Evolutionary conservation across 1,140 invertebrate species (phyloP), one percentile per base, ranked within the genome.

Genomic region (Pogonognathellus flavescens): DNA sequence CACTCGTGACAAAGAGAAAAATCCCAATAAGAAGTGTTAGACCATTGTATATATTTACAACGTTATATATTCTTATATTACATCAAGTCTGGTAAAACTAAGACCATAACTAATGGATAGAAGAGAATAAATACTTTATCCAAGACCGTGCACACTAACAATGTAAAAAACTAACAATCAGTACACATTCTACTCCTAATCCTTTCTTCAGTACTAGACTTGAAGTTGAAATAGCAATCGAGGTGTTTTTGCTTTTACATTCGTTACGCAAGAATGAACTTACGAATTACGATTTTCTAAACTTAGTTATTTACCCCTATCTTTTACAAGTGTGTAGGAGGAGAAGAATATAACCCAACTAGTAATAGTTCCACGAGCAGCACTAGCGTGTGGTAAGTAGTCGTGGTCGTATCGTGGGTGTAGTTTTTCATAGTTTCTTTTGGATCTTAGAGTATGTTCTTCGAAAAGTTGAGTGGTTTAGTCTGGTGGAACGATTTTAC

Each of bases 181-280:
- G 31, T 6, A 41, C 6, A 41, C n/a, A 57, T 57, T 2, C 53
- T 5, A 9, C 11, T 4, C n/a, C 11, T 57, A 57, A n/a, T 57
- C 53, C 53, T 57, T 41, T 41, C 31, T 41, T 41, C 31, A 41
- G 53, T 13, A 9, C 53, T 57, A n/a, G n/a, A 57, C 53, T 57
- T 13, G 2, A 4, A 57, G 2, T 57, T n/a, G 53, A 57, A 13
- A 14, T 13, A n/a, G 53, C 53, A 14, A 13, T 57, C n/a, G 70
- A 76, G 70, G 70, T 76, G 70, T 76, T 76, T 76, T 76, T 50
- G 41, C 41, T 76, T 31, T 76, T 31, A 76, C 70, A 76, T 76
- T 76, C 11, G 70, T 76, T 76, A 41, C 70, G 70, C 70, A 49
- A 76, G 22, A 50, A 25, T 76, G 70, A 49, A 76, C 5, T 9